These are phyloP conservation scores for Antidorcas marsupialis DNA, from an alignment of 2,113 vertebrate genomes.

Conservation along the genomic window DNA sequence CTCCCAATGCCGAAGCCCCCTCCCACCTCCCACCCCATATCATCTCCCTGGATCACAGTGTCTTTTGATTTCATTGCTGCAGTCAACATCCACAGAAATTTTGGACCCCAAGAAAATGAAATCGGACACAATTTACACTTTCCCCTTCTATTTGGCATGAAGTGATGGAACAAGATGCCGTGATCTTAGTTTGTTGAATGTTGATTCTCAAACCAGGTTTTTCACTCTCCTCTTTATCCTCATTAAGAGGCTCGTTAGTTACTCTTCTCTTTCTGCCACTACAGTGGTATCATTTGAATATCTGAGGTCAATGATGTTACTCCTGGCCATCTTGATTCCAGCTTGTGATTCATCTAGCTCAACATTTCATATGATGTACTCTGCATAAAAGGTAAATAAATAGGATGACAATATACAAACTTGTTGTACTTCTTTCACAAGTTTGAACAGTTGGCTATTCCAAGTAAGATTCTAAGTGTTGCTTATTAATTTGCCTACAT, in stretches of 20 bases:
- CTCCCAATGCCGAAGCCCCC: too few species aligned
- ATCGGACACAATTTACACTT: not conserved
- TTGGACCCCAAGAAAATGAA: not conserved
- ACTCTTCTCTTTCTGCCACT: too few species aligned
- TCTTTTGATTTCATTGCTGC: not conserved
- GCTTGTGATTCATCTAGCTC: not conserved
- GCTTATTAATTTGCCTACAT: not conserved
- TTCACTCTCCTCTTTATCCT: not conserved
- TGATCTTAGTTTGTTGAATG: not conserved
- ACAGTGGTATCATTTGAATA: too few species aligned
- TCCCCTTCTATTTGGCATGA: not conserved
- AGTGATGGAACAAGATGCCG: not conserved
- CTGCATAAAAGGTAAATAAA: not conserved
- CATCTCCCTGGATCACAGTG: too few species aligned
- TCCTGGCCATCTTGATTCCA: not conserved
- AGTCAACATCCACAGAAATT: not conserved
- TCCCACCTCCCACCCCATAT: too few species aligned
- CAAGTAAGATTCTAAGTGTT: not conserved
- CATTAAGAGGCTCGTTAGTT: not conserved
- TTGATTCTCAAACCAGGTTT: not conserved
- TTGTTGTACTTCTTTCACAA: not conserved
- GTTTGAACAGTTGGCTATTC: not conserved
- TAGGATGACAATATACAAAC: not conserved
- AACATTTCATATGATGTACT: not conserved
- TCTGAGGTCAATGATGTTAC: not conserved